Percentiles rank a stretch among this genome's conserved stretches.
Evolutionary conservation across 2,888 invertebrate genomes (phyloP).

Genomic region (Myopa testacea): DNA sequence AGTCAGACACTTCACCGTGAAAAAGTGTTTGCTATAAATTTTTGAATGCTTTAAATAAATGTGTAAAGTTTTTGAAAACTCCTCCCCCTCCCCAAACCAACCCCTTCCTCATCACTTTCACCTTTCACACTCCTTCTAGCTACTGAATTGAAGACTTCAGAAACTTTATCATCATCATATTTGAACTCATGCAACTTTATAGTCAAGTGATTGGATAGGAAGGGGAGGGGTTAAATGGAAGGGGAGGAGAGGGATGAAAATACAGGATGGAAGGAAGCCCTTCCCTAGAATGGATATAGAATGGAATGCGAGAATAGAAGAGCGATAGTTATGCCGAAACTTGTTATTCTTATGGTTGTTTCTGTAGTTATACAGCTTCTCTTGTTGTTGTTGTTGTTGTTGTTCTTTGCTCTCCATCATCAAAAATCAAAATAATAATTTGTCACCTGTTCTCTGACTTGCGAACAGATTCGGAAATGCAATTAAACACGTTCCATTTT

Average conservation of each 20-base stretch:
- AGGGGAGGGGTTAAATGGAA: too few species aligned
- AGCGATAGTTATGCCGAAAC: background rate
- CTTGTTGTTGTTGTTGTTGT: too few species aligned
- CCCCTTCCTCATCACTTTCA: background rate
- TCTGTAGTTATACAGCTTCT: too few species aligned
- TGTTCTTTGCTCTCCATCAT: background rate
- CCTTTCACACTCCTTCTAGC: background rate
- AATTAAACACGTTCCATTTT: constrained; percentile 32
- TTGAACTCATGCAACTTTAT: too few species aligned
- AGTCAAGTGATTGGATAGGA: too few species aligned
- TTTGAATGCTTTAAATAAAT: constrained; percentile 1
- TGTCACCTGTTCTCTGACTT: constrained; percentile 30
- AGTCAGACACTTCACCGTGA: background rate
- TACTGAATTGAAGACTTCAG: background rate
- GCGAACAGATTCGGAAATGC: background rate
- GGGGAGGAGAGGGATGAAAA: background rate
- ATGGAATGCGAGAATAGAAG: background rate
- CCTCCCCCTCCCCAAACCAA: background rate
- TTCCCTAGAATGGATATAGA: background rate
- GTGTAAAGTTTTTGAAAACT: constrained; percentile 1
- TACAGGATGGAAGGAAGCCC: background rate
- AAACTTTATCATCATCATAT: background rate
- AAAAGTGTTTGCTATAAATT: constrained; percentile 18
- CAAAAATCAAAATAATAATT: constrained; percentile 33
- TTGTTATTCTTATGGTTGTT: too few species aligned